Conservation (phyloP, 2,888 invertebrate genomes). For the Fragum fragum region DNA sequence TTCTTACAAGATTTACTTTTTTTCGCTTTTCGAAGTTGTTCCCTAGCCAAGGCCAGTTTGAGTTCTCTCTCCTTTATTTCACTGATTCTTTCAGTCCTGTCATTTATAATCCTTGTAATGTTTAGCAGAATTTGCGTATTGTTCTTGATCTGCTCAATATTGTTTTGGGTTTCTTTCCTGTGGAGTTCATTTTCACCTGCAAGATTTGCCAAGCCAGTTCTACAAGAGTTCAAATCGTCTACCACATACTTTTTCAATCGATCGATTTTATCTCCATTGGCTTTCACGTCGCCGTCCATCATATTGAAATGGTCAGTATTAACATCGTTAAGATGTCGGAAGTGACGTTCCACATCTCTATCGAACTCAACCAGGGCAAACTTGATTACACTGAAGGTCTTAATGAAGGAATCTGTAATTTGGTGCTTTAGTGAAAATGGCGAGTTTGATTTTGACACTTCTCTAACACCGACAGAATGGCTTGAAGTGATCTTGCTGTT, state of each 20-base stretch:
- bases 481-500: background rate
- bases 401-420: background rate
- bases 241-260: constrained; percentile 32
- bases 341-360: constrained; percentile 8
- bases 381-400: background rate
- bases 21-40: background rate
- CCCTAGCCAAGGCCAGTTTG: background rate
- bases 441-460: background rate
- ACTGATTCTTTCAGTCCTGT: constrained; percentile 14
- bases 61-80: constrained; percentile 10
- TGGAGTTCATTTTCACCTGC: background rate
- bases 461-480: background rate
- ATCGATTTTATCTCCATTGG: constrained; percentile 44
- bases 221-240: constrained; percentile 29
- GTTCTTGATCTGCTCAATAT: background rate
- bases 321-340: constrained; percentile 10
- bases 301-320: constrained; percentile 43
- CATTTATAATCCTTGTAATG: background rate
- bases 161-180: background rate
- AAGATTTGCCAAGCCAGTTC: constrained; percentile 14
- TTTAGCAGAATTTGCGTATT: background rate
- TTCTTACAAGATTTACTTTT: background rate
- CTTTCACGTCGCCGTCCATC: constrained; percentile 34
- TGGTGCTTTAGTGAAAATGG: background rate
- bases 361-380: constrained; percentile 2